A percentile compares a stretch with the other conserved stretches of the same genome.
phyloP scores from a whole-genome alignment of 2,113 vertebrate genomes.

The Pedionomus torquatus region DNA sequence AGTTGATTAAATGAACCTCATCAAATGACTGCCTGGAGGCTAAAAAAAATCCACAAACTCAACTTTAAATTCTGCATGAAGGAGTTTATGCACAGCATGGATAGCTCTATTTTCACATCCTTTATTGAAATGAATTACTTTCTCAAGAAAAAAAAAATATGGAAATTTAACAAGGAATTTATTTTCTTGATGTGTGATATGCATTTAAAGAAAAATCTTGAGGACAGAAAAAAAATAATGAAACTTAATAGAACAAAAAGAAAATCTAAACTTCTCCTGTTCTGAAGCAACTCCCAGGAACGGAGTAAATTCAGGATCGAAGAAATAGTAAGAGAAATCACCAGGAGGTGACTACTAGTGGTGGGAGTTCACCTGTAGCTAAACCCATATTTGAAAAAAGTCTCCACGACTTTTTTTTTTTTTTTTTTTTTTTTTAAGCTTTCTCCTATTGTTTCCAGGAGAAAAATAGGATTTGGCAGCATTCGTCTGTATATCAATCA shows the following conservation, averaged over 20 bases:
- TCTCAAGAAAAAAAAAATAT: not conserved
- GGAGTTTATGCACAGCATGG: not conserved
- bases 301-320: not conserved
- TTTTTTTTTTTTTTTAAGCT: not conserved
- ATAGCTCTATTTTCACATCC: not conserved
- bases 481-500: not conserved
- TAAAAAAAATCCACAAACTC: not conserved
- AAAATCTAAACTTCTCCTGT: not conserved
- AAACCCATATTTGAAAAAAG: not conserved
- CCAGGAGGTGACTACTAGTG: not conserved
- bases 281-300: not conserved
- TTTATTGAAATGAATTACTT: conserved; percentile 6
- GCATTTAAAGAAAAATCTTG: not conserved
- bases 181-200: not conserved
- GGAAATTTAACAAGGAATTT: not conserved
- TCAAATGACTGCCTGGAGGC: not conserved
- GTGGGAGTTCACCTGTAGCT: not conserved
- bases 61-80: not conserved
- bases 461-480: not conserved
- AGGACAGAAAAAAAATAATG: not conserved
- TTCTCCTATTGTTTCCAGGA: not conserved
- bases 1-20: conserved; percentile 25
- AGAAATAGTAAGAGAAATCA: not conserved
- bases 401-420: not conserved
- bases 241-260: not conserved